Conservation (phyloP, 2,113 vertebrate species). For the Orientallactaga bullata region DNA sequence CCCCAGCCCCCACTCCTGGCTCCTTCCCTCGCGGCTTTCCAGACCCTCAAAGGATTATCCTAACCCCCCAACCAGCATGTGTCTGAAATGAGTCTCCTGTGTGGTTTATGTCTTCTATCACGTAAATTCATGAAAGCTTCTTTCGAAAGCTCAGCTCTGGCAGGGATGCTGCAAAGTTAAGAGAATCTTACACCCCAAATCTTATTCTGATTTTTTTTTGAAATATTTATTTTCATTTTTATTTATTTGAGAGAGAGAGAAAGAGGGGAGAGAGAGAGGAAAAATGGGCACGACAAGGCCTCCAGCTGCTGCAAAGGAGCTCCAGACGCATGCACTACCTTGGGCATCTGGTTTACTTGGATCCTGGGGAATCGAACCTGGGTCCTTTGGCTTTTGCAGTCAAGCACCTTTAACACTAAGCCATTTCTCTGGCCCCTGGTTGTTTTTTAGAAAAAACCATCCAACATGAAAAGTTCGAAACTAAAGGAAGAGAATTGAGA, state of each 20-base stretch:
- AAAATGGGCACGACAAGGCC: no score
- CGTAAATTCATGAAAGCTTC: not conserved
- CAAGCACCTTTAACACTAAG: no score
- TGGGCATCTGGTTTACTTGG: no score
- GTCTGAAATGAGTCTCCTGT: not conserved
- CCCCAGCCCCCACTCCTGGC: no score
- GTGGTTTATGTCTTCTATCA: not conserved
- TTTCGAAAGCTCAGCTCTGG: slow-evolving; percentile 32
- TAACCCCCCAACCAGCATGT: not conserved
- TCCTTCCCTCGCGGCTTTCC: not conserved
- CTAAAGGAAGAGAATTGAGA: not conserved
- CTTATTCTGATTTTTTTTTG: not conserved
- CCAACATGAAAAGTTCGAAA: slow-evolving; percentile 17
- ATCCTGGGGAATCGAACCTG: no score
- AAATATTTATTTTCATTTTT: no score
- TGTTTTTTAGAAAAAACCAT: not conserved
- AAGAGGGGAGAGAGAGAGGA: no score
- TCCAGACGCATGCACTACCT: no score
- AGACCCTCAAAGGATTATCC: not conserved
- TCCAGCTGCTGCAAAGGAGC: no score
- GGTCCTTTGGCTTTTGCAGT: no score
- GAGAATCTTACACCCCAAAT: not conserved
- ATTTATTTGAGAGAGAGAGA: no score
- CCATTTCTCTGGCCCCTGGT: no score
- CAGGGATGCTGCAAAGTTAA: not conserved